Percentiles rank a stretch among this genome's conserved stretches.
Evolutionary conservation across 2,888 invertebrate species (phyloP).

Genomic region (Agriopis leucophaearia): DNA sequence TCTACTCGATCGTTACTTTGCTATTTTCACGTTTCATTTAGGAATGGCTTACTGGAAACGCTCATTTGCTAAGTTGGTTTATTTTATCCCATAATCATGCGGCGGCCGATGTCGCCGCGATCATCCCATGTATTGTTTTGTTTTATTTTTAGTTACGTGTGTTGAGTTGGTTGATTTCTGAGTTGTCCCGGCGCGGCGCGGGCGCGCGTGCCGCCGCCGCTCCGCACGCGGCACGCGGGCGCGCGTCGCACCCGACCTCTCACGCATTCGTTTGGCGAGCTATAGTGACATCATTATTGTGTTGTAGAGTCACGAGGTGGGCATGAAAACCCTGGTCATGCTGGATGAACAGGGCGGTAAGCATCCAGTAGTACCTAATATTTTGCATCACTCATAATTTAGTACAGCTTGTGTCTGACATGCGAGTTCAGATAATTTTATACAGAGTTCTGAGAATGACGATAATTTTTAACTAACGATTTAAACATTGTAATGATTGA

Average conservation of each 20-base stretch:
- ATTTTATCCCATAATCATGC: constrained; percentile 63
- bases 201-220: constrained; percentile 46
- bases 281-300: constrained; percentile 87
- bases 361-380: constrained; percentile 88
- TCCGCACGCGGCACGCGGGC: constrained; percentile 57
- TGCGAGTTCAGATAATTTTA: constrained; percentile 80
- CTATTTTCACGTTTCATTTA: constrained; percentile 82
- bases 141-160: constrained; percentile 79
- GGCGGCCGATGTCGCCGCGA: constrained; percentile 55
- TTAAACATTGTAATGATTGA: constrained; percentile 66
- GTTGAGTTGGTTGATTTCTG: constrained; percentile 62
- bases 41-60: constrained; percentile 83
- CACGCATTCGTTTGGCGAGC: constrained; percentile 82
- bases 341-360: constrained; percentile 99
- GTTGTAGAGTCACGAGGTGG: constrained; percentile 99
- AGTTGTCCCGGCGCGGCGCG: constrained; percentile 69
- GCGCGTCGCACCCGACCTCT: constrained; percentile 67
- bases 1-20: constrained; percentile 77
- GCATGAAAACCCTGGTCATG: constrained; percentile 99
- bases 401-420: constrained; percentile 84
- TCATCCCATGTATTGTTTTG: constrained; percentile 72
- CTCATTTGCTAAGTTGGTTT: constrained; percentile 82
- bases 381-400: constrained; percentile 83
- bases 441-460: constrained; percentile 74
- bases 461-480: constrained; percentile 62